phyloP scores from a whole-genome alignment of 2,888 invertebrate genomes.

The Drosophila sordidapex region DNA sequence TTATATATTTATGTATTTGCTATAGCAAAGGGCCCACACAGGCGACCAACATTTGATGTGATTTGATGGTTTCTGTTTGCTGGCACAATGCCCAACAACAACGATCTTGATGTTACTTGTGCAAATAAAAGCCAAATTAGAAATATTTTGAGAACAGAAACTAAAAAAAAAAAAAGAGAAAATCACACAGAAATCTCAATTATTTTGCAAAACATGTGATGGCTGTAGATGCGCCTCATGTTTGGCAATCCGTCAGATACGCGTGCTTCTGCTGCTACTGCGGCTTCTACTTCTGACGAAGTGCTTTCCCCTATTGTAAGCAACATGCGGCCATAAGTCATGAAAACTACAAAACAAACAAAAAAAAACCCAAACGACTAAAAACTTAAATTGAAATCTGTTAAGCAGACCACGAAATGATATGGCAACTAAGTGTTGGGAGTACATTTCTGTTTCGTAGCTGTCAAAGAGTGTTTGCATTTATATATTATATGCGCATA shows the following conservation, averaged over 20 bases:
- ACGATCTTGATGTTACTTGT: conserved; percentile 44
- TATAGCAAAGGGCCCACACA: conserved; percentile 41
- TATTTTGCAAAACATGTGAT: conserved; percentile 75
- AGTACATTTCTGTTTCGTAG: conserved; percentile 8
- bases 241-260: conserved; percentile 75
- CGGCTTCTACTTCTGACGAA: conserved; percentile 10
- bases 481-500: conserved; percentile 39
- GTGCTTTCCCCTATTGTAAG: conserved; percentile 41
- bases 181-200: conserved; percentile 66
- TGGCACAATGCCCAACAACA: conserved; percentile 63
- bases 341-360: neutral
- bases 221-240: conserved; percentile 67
- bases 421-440: conserved; percentile 26
- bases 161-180: neutral
- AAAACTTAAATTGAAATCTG: conserved; percentile 60
- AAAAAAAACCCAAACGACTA: neutral
- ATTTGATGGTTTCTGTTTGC: conserved; percentile 43
- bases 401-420: conserved; percentile 67
- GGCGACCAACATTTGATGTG: conserved; percentile 43
- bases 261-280: conserved; percentile 46
- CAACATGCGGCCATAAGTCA: conserved; percentile 57
- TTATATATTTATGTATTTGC: neutral
- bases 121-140: conserved; percentile 64
- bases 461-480: conserved; percentile 23
- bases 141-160: conserved; percentile 47